Evolutionary conservation across 2,797 vertebrate genomes (phyloP), one percentile per base, ranked within the genome.

Genomic region (Hyperoplus lanceolatus): DNA sequence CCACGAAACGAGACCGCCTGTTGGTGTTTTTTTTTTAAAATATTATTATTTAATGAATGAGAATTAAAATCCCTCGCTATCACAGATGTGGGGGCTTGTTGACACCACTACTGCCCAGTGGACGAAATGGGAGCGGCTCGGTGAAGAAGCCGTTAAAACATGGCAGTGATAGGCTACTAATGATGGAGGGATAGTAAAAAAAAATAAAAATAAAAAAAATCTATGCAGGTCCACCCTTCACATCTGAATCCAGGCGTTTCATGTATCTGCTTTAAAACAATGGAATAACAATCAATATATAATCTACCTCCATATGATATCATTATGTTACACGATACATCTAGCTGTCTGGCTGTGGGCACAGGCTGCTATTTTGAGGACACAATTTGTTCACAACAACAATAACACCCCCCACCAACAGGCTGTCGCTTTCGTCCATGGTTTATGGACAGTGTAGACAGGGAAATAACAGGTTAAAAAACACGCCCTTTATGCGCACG

Each of bases 331-430:
- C 9, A 5, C 41, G 59, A 56, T 80, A 66, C 0, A 9, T 55
- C 54, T 53, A 65, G 70, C 84, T 83, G 85, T 58, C 63, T 51
- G 67, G 7, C 9, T 14, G 12, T 5, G 3, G 5, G 29, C 57
- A 46, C 60, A n/a, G 49, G 59, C 56, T 63, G 73, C 6, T 18
- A 21, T 69, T 58, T 79, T 5, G 65, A 75, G 76, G 60, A 9
- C 54, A 46, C 55, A 43, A 70, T 82, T 13, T 80, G 80, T 75
- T 79, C 72, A 82, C 74, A 84, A 87, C 89, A 89, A 90, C 29
- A 29, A 29, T 29, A 29, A 29, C 29, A 29, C 29, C 29, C 21
- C 29, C 29, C 29, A 29, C 29, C 29, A 29, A 29, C 92, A 90
- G 91, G 85, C 92, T 81, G 87, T 76, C 75, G 68, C 61, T 67